Base-by-base conservation (phyloP, 2,797 vertebrate genomes). In the Parotocinclus haroldoi region DNA sequence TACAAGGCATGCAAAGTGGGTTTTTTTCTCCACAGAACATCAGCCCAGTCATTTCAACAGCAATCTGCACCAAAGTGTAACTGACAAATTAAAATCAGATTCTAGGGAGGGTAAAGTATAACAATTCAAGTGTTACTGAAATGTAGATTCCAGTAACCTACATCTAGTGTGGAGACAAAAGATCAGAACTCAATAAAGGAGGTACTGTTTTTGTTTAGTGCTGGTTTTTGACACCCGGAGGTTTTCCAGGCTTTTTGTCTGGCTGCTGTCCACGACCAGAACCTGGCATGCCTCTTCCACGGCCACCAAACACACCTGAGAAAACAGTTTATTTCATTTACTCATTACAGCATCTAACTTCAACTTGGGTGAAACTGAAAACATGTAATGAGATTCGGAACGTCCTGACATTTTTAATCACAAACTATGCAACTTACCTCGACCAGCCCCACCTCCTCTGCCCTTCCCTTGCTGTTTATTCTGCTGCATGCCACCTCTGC, bases 391-490 rank as follows among this genome's bases (percentile, higher is more conserved):
- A n/a, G n/a, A n/a, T n/a, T n/a, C n/a, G n/a, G n/a, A n/a, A n/a
- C n/a, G n/a, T n/a, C n/a, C 27, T 2, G 27, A 27, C 27, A 27
- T 27, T 27, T 27, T 27, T 5, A n/a, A 27, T 5, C 27, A 27
- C 27, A 27, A 5, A 27, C 27, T 27, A 19, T 37, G n/a, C n/a
- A 10, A 14, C 69, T 79, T 83, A 96, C 95, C 96, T 90, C 95
- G 73, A 1, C 95, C 85, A 0, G 76, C 83, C 13, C 93, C 91
- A 1, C 87, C 79, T 19, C 95, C 95, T 0, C 96, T 89, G 40
- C 95, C 96, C 69, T 96, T 96, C 72, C 89, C 89, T 85, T 91
- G 90, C 48, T 94, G 93, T 74, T 96, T 95, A 86, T 97, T 96
- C 80, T 97, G 96, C 78, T 96, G 95, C 76, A 94, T 85, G 1